phyloP scores from a whole-genome alignment of 2,888 invertebrate genomes.

The Ypsolopha scabrella region DNA sequence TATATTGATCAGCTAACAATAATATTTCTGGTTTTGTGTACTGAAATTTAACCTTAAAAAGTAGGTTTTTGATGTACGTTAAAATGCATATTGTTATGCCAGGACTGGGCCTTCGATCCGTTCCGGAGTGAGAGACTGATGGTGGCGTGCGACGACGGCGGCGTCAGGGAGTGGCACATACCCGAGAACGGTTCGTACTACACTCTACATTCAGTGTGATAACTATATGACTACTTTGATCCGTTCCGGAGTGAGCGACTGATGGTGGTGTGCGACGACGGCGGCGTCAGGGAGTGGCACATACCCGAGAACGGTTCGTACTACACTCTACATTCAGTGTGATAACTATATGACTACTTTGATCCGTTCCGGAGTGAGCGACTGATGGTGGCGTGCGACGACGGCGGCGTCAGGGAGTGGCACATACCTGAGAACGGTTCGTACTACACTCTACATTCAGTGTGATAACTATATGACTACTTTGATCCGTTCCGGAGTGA shows the following conservation, averaged over 20 bases:
- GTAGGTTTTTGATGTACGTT: too few relatives aligned
- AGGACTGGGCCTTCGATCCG: conserved; percentile 92
- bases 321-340: conserved; percentile 27
- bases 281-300: conserved; percentile 83
- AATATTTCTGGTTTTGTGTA: too few relatives aligned
- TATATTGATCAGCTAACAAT: too few relatives aligned
- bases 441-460: conserved; percentile 29
- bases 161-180: conserved; percentile 83
- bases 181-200: conserved; percentile 70
- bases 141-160: conserved; percentile 92
- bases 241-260: conserved; percentile 86
- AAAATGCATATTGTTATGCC: too few relatives aligned
- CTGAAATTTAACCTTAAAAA: too few relatives aligned
- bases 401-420: conserved; percentile 87
- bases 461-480: conserved; percentile 63
- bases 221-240: conserved; percentile 83
- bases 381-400: conserved; percentile 91
- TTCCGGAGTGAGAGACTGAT: conserved; percentile 84
- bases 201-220: conserved; percentile 27
- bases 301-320: conserved; percentile 75
- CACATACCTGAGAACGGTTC: conserved; percentile 76
- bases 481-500: conserved; percentile 88
- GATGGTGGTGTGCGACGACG: conserved; percentile 92
- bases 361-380: conserved; percentile 89
- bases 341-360: conserved; percentile 69